phyloP scores from a whole-genome alignment of 1,140 invertebrate species.

The Orchestia grillus region DNA sequence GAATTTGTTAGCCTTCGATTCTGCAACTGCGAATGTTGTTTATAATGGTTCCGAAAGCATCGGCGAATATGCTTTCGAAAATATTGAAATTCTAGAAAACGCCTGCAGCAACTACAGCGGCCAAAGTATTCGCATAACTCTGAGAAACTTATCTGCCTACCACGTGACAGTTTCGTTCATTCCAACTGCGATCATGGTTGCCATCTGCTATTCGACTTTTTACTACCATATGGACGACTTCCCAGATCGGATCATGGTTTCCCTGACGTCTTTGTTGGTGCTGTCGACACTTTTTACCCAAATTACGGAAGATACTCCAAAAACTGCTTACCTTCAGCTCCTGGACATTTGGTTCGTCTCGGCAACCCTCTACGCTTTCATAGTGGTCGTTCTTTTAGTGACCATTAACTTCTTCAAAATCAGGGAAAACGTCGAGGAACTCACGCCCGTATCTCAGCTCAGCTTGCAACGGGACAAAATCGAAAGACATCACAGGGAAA shows the following conservation, averaged over 20 bases:
- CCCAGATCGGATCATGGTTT: constrained; percentile 47
- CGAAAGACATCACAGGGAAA: neutral
- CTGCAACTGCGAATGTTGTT: neutral
- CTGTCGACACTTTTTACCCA: constrained; percentile 47
- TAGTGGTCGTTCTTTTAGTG: constrained; percentile 18
- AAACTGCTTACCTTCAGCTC: constrained; percentile 5
- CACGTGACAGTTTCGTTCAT: constrained; percentile 27
- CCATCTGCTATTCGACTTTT: constrained; percentile 28
- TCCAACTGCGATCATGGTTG: neutral
- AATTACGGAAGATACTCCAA: neutral
- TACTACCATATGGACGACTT: constrained; percentile 36
- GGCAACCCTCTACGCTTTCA: neutral
- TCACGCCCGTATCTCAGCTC: neutral
- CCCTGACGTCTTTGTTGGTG: constrained; percentile 58
- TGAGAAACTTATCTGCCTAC: neutral
- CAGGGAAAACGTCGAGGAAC: neutral
- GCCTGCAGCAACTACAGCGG: neutral
- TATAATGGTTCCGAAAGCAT: neutral
- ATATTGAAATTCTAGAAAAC: neutral
- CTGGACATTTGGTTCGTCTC: constrained; percentile 36
- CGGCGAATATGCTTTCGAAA: neutral
- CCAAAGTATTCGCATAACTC: neutral
- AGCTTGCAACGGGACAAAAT: neutral
- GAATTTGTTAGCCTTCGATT: neutral
- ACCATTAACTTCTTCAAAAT: neutral